Evolutionary conservation across 2,113 vertebrate genomes (phyloP).

Genomic region (Scomber scombrus): DNA sequence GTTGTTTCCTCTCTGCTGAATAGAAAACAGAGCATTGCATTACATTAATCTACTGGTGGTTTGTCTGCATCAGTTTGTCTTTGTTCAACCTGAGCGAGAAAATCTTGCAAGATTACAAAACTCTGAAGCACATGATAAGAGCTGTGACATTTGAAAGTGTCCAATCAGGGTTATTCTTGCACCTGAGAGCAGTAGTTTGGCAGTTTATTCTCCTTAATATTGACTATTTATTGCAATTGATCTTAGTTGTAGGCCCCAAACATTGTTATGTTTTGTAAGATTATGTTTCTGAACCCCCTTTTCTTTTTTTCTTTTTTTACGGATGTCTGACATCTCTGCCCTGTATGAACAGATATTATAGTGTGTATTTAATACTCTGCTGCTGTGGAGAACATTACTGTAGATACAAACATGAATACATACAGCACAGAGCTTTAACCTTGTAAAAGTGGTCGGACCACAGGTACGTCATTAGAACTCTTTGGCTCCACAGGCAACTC

Average conservation of each 20-base stretch:
- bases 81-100: neutral
- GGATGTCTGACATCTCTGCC: neutral
- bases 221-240: neutral
- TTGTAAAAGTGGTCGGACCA: neutral
- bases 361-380: neutral
- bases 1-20: neutral
- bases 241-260: no score
- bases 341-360: neutral
- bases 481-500: conserved; percentile 26
- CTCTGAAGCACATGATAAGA: neutral
- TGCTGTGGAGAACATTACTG: neutral
- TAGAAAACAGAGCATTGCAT: neutral
- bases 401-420: neutral
- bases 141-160: neutral
- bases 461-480: neutral
- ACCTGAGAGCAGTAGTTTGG: neutral
- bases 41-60: conserved; percentile 10
- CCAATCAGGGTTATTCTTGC: neutral
- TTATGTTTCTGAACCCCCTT: no score
- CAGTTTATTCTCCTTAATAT: neutral
- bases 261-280: neutral
- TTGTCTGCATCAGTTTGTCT: conserved; percentile 25
- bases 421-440: neutral
- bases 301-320: no score
- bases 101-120: conserved; percentile 13